Evolutionary conservation across 2,888 invertebrate species (phyloP), one percentile per base, ranked within the genome.

Genomic region (Mesopsocus fuscifrons): DNA sequence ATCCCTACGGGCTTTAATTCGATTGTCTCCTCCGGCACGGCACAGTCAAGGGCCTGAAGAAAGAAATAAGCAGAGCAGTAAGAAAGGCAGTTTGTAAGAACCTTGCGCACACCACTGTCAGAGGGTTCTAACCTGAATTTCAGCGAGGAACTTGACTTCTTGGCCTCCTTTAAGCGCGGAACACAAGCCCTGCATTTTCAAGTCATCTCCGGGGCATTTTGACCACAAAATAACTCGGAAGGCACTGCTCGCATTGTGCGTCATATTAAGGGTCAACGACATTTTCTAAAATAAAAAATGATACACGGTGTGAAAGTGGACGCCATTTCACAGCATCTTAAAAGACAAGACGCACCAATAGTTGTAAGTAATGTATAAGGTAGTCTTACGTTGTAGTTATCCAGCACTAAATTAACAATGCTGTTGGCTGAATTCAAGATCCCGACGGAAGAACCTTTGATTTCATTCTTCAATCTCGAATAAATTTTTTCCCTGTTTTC

Each of bases 1-100:
- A 83, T 61, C 3, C 79, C 82, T 49, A 75, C 72, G 1, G 84
- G 77, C 52, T 72, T 69, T 48, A 88, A 73, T 44, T 66, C 63
- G 47, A 87, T 65, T 2, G 55, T 56, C 53, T 62, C n/a, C n/a
- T n/a, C n/a, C n/a, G n/a, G n/a, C n/a, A n/a, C n/a, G n/a, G n/a
- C n/a, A n/a, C n/a, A n/a, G n/a, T n/a, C n/a, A n/a, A n/a, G n/a
- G n/a, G n/a, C n/a, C n/a, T n/a, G n/a, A n/a, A n/a, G n/a, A n/a
- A n/a, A n/a, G n/a, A n/a, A n/a, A n/a, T n/a, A n/a, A n/a, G n/a
- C n/a, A n/a, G n/a, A n/a, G n/a, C n/a, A n/a, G n/a, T n/a, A n/a
- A n/a, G n/a, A n/a, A n/a, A n/a, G n/a, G n/a, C n/a, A n/a, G 61
- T 43, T 60, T 59, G 41, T 65, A 57, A 4, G 53, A 56, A 21